Conservation (phyloP, 2,888 invertebrate species). For the Leucoptera coffeella region DNA sequence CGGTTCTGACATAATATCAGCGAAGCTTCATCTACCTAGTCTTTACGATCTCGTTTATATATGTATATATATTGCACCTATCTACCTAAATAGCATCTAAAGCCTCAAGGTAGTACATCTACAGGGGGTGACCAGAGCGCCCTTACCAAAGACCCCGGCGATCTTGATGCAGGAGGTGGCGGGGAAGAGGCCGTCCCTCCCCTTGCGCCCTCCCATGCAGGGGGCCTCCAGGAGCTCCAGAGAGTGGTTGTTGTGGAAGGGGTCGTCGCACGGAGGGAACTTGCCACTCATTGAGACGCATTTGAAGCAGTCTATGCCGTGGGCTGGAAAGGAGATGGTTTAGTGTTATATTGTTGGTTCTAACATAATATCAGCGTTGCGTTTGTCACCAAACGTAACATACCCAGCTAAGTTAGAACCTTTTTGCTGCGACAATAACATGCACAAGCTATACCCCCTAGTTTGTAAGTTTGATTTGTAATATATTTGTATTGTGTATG, state of each 20-base stretch:
- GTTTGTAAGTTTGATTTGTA: too few species aligned
- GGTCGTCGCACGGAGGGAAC: conserved; percentile 89
- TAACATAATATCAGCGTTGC: too few species aligned
- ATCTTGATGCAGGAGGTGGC: conserved; percentile 97
- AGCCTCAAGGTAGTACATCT: too few species aligned
- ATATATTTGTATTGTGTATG: too few species aligned
- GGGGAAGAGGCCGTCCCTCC: conserved; percentile 88
- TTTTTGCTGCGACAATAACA: too few species aligned
- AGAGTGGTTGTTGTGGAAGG: conserved; percentile 89
- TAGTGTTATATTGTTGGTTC: too few species aligned
- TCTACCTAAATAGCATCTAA: neutral
- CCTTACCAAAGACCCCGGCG: conserved; percentile 80
- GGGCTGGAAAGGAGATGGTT: conserved; percentile 38
- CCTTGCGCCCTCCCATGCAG: conserved; percentile 92
- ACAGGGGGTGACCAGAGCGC: too few species aligned
- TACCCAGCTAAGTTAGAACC: too few species aligned
- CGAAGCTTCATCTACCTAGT: neutral
- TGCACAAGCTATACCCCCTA: too few species aligned
- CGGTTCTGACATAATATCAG: too few species aligned
- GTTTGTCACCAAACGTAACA: too few species aligned
- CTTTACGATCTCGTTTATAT: neutral
- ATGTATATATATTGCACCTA: neutral
- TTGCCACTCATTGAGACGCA: conserved; percentile 88
- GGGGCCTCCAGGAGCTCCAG: conserved; percentile 79
- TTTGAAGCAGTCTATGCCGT: conserved; percentile 91